Evolutionary conservation across 2,797 vertebrate genomes (phyloP).

Genomic region (Thalassophryne amazonica): DNA sequence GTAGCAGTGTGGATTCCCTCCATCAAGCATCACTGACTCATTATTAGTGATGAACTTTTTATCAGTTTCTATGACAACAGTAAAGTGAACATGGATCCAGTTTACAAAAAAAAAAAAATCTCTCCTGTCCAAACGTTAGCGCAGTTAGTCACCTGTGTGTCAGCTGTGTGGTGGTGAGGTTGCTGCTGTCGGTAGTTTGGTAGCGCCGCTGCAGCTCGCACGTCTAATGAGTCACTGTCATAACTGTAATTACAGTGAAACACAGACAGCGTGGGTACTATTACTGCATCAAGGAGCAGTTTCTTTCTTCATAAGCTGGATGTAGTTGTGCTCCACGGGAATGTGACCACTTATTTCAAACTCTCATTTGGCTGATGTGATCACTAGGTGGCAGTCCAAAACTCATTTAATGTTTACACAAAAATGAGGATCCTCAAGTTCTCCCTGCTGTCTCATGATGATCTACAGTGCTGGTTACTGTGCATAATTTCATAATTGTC

Average conservation of each 20-base stretch:
- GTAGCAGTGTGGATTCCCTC: no score
- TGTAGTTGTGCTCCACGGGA: not conserved
- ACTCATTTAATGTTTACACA: not conserved
- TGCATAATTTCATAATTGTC: constrained; percentile 27
- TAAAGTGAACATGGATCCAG: no score
- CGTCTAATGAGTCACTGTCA: not conserved
- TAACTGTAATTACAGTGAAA: not conserved
- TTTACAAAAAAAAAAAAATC: no score
- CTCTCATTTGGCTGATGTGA: constrained; percentile 2
- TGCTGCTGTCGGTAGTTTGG: not conserved
- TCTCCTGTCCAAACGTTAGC: no score
- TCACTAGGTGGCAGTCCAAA: not conserved
- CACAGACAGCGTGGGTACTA: not conserved
- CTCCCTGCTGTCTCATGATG: not conserved
- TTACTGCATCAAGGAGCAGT: constrained; percentile 14
- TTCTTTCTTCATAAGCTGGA: not conserved
- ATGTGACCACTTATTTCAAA: not conserved
- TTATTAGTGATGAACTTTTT: no score
- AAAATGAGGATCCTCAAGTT: constrained; percentile 9
- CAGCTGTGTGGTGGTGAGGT: not conserved
- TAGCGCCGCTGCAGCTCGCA: constrained; percentile 9
- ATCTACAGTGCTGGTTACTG: constrained; percentile 20
- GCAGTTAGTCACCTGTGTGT: not conserved
- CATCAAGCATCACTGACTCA: no score
- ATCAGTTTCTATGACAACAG: no score